phyloP scores from a whole-genome alignment of 1,140 invertebrate species.

The Episyrphus balteatus region DNA sequence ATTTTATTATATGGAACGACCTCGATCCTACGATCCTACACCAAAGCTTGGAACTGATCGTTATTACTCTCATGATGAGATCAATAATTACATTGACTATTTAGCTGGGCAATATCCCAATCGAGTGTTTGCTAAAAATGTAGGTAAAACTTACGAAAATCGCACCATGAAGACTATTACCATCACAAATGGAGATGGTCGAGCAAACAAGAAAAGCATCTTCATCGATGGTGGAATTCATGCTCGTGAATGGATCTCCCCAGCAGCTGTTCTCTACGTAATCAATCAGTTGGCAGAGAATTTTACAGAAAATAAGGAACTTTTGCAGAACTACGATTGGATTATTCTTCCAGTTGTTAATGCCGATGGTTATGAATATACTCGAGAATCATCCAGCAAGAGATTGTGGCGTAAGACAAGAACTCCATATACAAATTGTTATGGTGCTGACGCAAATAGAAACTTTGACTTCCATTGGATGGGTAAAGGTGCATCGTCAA shows the following conservation, averaged over 20 bases:
- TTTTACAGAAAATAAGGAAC: constrained; percentile 29
- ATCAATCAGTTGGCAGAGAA: constrained; percentile 46
- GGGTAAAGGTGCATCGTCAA: constrained; percentile 48
- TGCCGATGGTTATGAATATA: constrained; percentile 38
- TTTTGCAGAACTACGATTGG: constrained; percentile 45
- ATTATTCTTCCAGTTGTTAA: constrained; percentile 45
- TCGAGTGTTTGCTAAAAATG: constrained; percentile 33
- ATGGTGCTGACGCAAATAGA: constrained; percentile 50
- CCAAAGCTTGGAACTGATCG: constrained; percentile 13
- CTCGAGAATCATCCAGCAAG: constrained; percentile 26
- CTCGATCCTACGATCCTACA: too few relatives aligned
- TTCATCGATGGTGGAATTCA: constrained; percentile 47
- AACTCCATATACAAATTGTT: constrained; percentile 28
- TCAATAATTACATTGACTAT: constrained; percentile 40
- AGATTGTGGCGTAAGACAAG: constrained; percentile 44
- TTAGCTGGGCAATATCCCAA: constrained; percentile 35
- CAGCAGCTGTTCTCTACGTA: constrained; percentile 48
- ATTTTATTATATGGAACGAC: constrained; percentile 10
- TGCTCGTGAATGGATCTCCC: constrained; percentile 59
- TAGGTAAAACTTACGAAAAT: constrained; percentile 39
- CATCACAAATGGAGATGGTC: constrained; percentile 37
- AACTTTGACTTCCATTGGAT: constrained; percentile 57
- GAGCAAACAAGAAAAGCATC: constrained; percentile 40
- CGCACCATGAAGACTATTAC: constrained; percentile 42
- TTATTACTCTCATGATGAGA: constrained; percentile 31